Base-by-base conservation (phyloP, 2,888 invertebrate species). In the Acleris laterana region DNA sequence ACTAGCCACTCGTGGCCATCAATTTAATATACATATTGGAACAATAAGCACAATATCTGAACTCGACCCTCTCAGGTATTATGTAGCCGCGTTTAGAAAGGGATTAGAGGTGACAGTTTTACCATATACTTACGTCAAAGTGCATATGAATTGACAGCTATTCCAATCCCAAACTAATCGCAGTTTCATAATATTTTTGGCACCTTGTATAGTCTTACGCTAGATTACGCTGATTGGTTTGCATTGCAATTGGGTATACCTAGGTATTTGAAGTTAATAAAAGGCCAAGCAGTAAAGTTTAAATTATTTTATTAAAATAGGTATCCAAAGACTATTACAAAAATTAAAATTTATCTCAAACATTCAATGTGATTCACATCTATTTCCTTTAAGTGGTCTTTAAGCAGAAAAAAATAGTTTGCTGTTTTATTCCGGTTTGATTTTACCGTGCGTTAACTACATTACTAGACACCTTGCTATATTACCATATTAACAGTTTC, bases 251-350 rank as follows among this genome's bases (percentile, higher is more conserved):
- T 38, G 38, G 38, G 38, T 13, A 38, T 32, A n/a, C n/a, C n/a
- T n/a, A 20, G 20, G 25, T 32, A 38, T 38, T 13, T 13, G 11
- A 13, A 57, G 1, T 20, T 44, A 68, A 25, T 63, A 71, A 80
- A 83, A 85, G 69, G 62, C 62, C 9, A 52, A 66, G 16, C 42
- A 55, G 51, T 70, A 78, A 78, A 82, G 80, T 90, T 89, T 83
- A 85, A 82, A 81, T 89, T 83, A 86, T 90, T 91, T 90, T 90
- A 89, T 89, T 90, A 86, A 90, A 92, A 92, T 91, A 90, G 83
- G 84, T 88, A 83, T 88, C 84, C 84, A 87, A 84, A 88, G 88
- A 88, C 83, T 84, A 84, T 86, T 87, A 89, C 85, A 90, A 88
- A 85, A 91, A 89, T 84, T 82, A 90, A 88, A 86, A 84, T 83